These are phyloP conservation scores for Salvelinus fontinalis DNA, from an alignment of 2,113 vertebrate genomes.

Conservation along the genomic window DNA sequence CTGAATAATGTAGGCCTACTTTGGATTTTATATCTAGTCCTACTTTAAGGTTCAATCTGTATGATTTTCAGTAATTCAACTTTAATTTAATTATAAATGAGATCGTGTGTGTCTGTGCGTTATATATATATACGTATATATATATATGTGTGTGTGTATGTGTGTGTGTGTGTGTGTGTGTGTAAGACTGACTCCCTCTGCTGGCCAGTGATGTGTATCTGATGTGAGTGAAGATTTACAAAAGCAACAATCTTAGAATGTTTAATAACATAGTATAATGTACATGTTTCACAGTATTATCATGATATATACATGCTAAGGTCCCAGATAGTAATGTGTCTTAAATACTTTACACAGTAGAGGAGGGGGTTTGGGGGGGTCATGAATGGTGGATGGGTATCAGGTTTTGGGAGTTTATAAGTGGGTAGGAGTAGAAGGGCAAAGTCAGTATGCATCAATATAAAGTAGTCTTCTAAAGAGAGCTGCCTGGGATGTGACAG, in stretches of 20 bases:
- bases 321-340: neutral
- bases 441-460: constrained; percentile 14
- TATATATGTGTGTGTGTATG: too few species aligned
- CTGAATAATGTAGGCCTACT: too few species aligned
- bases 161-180: too few species aligned
- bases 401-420: constrained; percentile 7
- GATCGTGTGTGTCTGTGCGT: too few species aligned
- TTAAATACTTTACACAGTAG: neutral
- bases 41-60: too few species aligned
- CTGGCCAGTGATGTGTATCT: neutral
- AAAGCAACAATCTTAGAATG: neutral
- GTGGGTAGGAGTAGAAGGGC: neutral
- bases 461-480: neutral
- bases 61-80: neutral
- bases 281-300: too few species aligned
- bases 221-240: neutral
- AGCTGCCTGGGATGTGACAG: neutral
- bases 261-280: constrained; percentile 42
- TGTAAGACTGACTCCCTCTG: neutral
- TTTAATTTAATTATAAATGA: neutral
- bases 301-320: neutral
- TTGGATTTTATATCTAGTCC: neutral
- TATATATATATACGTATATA: too few species aligned
- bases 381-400: neutral
- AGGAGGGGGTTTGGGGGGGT: neutral